These are phyloP conservation scores for Drosophila mimica DNA, from an alignment of 2,888 invertebrate species.

Conservation along the genomic window DNA sequence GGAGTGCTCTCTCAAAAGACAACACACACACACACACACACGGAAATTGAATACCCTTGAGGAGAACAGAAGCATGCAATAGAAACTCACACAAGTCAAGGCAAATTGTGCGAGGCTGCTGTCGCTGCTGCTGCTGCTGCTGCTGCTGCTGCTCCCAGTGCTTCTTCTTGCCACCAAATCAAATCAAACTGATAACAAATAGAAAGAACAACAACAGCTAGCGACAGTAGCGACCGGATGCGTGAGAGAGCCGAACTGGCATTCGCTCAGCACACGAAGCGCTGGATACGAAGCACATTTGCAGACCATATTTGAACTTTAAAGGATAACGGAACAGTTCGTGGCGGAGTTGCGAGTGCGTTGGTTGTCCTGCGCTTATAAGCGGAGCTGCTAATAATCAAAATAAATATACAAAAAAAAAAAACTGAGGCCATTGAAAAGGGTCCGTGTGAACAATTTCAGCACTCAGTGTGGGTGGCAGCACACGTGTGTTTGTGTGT, in stretches of 20 bases:
- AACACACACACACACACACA: conserved; percentile 11
- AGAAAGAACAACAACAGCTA: conserved; percentile 27
- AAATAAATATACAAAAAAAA: not conserved
- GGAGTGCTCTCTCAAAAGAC: conserved; percentile 14
- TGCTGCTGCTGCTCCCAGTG: conserved; percentile 17
- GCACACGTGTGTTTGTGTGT: conserved; percentile 9
- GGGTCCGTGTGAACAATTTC: conserved; percentile 32
- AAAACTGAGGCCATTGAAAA: conserved; percentile 7
- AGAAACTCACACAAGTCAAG: conserved; percentile 62
- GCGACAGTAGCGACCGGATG: conserved; percentile 23
- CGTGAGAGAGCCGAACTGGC: conserved; percentile 37
- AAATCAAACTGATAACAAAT: conserved; percentile 77
- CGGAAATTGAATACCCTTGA: conserved; percentile 58
- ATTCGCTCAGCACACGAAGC: conserved; percentile 31
- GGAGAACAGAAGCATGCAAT: conserved; percentile 44
- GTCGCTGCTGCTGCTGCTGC: conserved; percentile 14
- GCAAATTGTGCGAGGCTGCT: conserved; percentile 70
- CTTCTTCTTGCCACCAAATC: conserved; percentile 57
- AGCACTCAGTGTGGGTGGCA: conserved; percentile 37
- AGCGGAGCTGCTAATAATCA: conserved; percentile 18
- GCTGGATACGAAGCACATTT: conserved; percentile 21
- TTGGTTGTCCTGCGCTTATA: conserved; percentile 68
- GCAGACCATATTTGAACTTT: conserved; percentile 41
- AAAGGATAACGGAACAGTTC: conserved; percentile 71
- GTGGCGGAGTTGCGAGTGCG: conserved; percentile 81